Conservation (phyloP, 64 coral and sea anemone species). For the Hydrozoanthus tunicans region DNA sequence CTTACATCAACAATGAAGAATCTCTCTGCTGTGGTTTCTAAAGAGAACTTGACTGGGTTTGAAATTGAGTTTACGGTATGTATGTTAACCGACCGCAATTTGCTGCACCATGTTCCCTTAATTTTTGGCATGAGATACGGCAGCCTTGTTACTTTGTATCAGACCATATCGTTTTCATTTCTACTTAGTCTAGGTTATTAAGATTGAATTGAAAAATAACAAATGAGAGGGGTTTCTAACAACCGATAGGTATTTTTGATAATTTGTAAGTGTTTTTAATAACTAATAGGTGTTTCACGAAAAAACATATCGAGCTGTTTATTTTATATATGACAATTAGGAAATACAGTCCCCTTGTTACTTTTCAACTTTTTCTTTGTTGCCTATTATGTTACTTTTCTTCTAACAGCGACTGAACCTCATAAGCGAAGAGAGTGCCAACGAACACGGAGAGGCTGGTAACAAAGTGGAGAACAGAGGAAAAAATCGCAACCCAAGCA, state of each 20-base stretch:
- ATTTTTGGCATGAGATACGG: not conserved
- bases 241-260: not conserved
- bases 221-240: not conserved
- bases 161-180: not conserved
- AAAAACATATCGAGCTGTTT: not conserved
- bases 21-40: constrained; percentile 4
- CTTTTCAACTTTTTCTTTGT: no score
- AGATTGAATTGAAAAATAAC: not conserved
- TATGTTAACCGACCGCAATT: not conserved
- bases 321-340: no score
- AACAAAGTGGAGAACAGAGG: constrained; percentile 29
- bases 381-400: not conserved
- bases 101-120: no score
- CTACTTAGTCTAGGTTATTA: not conserved
- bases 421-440: constrained; percentile 9
- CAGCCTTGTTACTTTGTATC: not conserved
- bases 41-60: constrained; percentile 46
- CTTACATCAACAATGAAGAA: constrained; percentile 29
- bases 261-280: not conserved
- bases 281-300: not conserved
- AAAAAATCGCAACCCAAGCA: constrained; percentile 42
- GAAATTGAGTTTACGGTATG: constrained; percentile 58
- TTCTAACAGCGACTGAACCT: constrained; percentile 37
- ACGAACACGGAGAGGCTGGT: constrained; percentile 24
- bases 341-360: no score